phyloP scores from a whole-genome alignment of 2,113 vertebrate genomes.

The Haemorhous mexicanus region DNA sequence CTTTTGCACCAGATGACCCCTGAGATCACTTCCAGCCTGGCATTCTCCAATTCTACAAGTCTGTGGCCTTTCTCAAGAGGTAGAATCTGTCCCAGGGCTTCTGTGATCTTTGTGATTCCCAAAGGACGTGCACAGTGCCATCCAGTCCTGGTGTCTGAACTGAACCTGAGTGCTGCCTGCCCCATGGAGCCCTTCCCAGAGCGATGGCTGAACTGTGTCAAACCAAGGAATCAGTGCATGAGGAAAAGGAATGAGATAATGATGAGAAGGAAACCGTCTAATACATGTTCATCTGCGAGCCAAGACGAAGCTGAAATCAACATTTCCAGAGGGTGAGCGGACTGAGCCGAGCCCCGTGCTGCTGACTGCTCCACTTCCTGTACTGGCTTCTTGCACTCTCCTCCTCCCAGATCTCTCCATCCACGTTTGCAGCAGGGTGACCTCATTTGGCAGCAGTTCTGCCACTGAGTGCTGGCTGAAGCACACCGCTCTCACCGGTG shows the following conservation, averaged over 20 bases:
- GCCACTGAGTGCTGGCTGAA: not conserved
- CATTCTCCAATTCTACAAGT: not conserved
- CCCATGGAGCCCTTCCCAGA: not conserved
- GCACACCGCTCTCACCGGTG: not conserved
- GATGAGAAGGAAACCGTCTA: not conserved
- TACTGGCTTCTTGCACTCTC: conserved; percentile 17
- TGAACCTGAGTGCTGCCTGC: not conserved
- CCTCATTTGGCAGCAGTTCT: conserved; percentile 33
- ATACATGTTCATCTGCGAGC: not conserved
- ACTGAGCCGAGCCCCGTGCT: not conserved
- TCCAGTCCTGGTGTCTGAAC: not conserved
- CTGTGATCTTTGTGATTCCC: not conserved
- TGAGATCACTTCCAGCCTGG: not conserved
- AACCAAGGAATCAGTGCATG: not conserved
- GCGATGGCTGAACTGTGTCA: not conserved
- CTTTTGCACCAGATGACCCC: too few species aligned
- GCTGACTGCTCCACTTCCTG: conserved; percentile 33
- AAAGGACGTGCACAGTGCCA: not conserved
- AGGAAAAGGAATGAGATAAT: not conserved
- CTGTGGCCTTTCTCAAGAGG: not conserved
- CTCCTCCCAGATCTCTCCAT: not conserved
- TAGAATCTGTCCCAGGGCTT: not conserved
- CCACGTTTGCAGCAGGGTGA: not conserved
- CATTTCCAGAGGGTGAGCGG: conserved; percentile 38
- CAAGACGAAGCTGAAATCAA: conserved; percentile 17